These are phyloP conservation scores for Stegodyphus mimosarum DNA, from an alignment of 1,140 invertebrate species.

Conservation along the genomic window DNA sequence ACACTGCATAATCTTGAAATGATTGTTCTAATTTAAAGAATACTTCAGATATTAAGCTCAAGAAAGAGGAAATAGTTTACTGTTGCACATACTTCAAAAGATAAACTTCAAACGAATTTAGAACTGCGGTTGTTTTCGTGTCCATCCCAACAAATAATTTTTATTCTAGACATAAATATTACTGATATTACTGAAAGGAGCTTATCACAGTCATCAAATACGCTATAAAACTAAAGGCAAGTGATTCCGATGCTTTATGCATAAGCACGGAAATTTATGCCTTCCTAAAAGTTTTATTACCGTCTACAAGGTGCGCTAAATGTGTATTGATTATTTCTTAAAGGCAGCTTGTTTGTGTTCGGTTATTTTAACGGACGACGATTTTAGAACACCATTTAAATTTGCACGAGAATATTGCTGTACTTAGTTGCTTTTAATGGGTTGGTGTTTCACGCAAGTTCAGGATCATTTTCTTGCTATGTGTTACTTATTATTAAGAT, in stretches of 20 bases:
- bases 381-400: too few species aligned
- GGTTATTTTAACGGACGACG: too few species aligned
- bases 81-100: too few species aligned
- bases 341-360: not conserved
- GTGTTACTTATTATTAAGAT: not conserved
- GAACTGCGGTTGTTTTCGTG: too few species aligned
- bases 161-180: constrained; percentile 10
- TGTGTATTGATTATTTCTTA: constrained; percentile 15
- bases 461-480: constrained; percentile 1
- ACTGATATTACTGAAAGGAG: not conserved
- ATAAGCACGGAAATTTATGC: constrained; percentile 7
- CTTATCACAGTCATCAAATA: not conserved
- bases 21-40: too few species aligned
- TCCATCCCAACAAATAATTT: not conserved
- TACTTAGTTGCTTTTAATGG: not conserved
- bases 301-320: not conserved
- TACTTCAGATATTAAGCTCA: too few species aligned
- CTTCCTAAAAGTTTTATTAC: constrained; percentile 23
- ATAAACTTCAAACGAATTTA: too few species aligned
- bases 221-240: constrained; percentile 1
- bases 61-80: too few species aligned
- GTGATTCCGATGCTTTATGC: not conserved
- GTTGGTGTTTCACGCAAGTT: constrained; percentile 4
- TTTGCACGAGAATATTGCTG: not conserved
- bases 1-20: too few species aligned